phyloP scores from a whole-genome alignment of 2,888 invertebrate genomes.

The Siphlonurus alternatus region DNA sequence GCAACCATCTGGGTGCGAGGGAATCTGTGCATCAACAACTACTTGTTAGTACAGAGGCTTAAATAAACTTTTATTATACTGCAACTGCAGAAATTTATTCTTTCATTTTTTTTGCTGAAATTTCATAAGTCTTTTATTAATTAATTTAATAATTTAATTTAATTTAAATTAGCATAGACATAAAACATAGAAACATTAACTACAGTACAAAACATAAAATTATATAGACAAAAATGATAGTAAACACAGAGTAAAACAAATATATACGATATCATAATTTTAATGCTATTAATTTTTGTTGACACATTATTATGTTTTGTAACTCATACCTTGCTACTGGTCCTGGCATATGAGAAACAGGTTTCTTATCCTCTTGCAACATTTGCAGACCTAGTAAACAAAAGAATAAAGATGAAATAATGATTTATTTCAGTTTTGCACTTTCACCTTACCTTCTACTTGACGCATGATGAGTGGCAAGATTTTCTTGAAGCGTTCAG shows the following conservation, averaged over 20 bases:
- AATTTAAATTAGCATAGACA: too few species aligned
- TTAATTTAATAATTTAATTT: too few species aligned
- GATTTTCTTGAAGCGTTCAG: conserved; percentile 28
- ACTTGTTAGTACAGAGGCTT: too few species aligned
- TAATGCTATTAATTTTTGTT: too few species aligned
- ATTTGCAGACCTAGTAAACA: background rate
- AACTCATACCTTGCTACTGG: background rate
- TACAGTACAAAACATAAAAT: background rate
- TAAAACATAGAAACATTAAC: background rate
- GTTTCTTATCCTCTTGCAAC: background rate
- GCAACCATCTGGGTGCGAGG: background rate
- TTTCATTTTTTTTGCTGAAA: too few species aligned
- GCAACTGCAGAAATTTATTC: too few species aligned
- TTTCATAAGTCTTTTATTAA: too few species aligned
- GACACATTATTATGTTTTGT: too few species aligned
- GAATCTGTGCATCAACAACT: too few species aligned
- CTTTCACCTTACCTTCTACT: conserved; percentile 15
- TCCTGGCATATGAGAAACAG: background rate
- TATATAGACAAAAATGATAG: conserved; percentile 3
- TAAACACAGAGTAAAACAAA: background rate
- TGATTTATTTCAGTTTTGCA: too few species aligned
- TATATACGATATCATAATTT: too few species aligned
- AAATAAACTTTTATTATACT: too few species aligned
- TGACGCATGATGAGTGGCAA: conserved; percentile 28
- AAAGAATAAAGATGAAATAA: conserved; percentile 15